These are phyloP conservation scores for Nansenia antarctica DNA, from an alignment of 2,113 vertebrate species.

Conservation along the genomic window DNA sequence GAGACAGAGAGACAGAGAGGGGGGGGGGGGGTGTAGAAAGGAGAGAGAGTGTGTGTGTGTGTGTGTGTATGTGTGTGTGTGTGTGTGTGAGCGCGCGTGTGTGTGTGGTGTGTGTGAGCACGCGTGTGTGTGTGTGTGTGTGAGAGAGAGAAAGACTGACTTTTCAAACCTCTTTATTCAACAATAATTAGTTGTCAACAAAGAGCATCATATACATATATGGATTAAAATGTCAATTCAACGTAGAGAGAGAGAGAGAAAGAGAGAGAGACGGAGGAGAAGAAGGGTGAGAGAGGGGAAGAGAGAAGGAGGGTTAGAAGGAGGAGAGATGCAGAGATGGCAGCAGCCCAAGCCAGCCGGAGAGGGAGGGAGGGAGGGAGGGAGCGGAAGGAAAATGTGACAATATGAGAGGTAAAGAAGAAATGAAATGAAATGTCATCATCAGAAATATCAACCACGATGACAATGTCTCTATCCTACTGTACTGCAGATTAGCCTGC, in stretches of 20 bases:
- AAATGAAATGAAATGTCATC: slow-evolving; percentile 9
- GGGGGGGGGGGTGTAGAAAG: not conserved
- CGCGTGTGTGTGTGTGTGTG: too few species aligned
- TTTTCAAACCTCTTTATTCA: too few species aligned
- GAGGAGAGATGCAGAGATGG: not conserved
- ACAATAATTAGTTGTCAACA: too few species aligned
- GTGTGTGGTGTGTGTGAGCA: too few species aligned
- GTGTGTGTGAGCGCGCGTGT: too few species aligned
- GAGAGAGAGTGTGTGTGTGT: not conserved
- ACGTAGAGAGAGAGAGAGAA: not conserved
- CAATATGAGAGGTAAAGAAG: not conserved
- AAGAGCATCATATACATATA: too few species aligned
- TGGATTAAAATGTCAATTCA: too few species aligned
- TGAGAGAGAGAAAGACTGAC: not conserved
- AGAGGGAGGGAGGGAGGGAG: not conserved
- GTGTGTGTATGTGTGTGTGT: too few species aligned
- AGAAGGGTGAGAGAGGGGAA: not conserved
- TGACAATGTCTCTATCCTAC: slow-evolving; percentile 51
- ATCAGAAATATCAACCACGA: slow-evolving; percentile 31
- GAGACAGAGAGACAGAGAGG: slow-evolving; percentile 14
- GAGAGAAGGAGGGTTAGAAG: not conserved
- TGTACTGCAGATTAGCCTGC: slow-evolving; percentile 48
- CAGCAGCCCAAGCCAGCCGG: not conserved
- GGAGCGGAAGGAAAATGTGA: not conserved
- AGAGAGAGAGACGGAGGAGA: too few species aligned